Base-by-base conservation (phyloP, 2,797 vertebrate genomes). In the Argentina silus region DNA sequence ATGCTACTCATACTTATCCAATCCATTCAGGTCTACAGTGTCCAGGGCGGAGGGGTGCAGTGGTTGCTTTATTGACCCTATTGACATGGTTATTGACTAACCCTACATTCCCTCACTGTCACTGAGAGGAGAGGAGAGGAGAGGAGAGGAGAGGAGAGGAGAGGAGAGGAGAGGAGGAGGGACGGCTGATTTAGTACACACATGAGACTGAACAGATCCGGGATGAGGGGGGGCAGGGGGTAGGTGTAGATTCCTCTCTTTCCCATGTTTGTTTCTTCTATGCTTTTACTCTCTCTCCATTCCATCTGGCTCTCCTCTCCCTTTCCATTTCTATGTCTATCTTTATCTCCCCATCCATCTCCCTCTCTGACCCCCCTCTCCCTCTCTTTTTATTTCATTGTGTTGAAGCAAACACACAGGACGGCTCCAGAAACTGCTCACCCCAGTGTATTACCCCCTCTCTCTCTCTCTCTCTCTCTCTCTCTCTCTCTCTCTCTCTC, bases 391-490 rank as follows among this genome's bases (percentile, higher is more conserved):
- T 15, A 3, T 27, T 53, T 10, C 11, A n/a, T n/a, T n/a, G n/a
- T n/a, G n/a, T n/a, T n/a, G n/a, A n/a, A n/a, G n/a, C n/a, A n/a
- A n/a, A n/a, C n/a, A n/a, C n/a, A n/a, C n/a, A n/a, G n/a, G n/a
- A n/a, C n/a, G n/a, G n/a, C n/a, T n/a, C n/a, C n/a, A n/a, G n/a
- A n/a, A n/a, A n/a, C n/a, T n/a, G n/a, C n/a, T n/a, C n/a, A n/a
- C n/a, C n/a, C n/a, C n/a, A n/a, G n/a, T n/a, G n/a, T n/a, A n/a
- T n/a, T n/a, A n/a, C 7, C 51, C 69, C 45, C 42, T 62, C 43
- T 71, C 69, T 45, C 21, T 15, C 27, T n/a, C 3, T 45, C 23
- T 57, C 67, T 43, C 12, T 56, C 68, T 70, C 27, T 69, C 53
- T 19, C 2, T 57, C 27, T 57, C 23, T 44, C 51, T 57, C 36